Conservation (phyloP, 1,140 invertebrate genomes). For the Oncopeltus fasciatus region DNA sequence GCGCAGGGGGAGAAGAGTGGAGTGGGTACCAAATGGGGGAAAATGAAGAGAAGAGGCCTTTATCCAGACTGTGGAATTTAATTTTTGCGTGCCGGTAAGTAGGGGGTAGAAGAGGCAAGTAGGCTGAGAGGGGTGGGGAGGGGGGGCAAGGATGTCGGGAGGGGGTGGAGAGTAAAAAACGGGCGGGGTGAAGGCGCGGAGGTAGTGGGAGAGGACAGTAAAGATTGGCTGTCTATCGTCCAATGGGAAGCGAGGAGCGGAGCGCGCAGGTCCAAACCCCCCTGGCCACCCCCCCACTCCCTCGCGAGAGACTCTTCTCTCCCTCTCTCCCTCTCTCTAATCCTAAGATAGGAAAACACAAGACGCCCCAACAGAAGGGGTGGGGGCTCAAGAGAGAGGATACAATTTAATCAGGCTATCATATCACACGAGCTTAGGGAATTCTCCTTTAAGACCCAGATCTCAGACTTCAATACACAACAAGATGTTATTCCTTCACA, state of each 20-base stretch:
- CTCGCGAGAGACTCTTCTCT: no score
- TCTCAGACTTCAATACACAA: no score
- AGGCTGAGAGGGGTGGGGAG: not conserved
- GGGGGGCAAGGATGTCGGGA: slow-evolving; percentile 6
- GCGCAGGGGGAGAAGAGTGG: not conserved
- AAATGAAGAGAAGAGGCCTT: not conserved
- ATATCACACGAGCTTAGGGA: no score
- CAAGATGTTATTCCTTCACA: no score
- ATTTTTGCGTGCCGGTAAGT: not conserved
- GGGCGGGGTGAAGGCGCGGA: slow-evolving; percentile 9
- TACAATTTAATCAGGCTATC: no score
- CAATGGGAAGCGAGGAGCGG: not conserved
- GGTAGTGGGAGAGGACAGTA: slow-evolving; percentile 4
- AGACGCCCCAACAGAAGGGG: no score
- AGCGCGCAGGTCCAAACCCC: not conserved
- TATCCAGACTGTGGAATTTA: not conserved
- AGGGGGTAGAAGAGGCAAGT: not conserved
- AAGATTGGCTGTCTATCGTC: not conserved
- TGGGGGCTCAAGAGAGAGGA: no score
- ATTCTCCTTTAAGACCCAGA: no score
- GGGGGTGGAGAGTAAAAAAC: not conserved
- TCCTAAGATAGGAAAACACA: no score
- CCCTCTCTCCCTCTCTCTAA: no score
- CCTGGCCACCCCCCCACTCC: not conserved
- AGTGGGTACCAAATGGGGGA: not conserved